These are phyloP conservation scores for Calephelis nemesis DNA, from an alignment of 1,140 invertebrate species.

Conservation along the genomic window DNA sequence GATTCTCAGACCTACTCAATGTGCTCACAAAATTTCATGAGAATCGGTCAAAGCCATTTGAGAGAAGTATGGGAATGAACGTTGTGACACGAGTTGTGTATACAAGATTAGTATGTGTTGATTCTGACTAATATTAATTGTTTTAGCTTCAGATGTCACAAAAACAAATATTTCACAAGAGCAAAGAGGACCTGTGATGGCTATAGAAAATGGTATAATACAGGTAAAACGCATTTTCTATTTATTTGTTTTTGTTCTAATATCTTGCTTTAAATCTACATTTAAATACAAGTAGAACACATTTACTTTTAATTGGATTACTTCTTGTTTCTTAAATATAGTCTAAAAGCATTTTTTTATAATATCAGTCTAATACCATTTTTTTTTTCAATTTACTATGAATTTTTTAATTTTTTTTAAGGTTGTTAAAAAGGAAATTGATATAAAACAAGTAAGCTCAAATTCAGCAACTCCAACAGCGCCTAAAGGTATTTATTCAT, in stretches of 20 bases:
- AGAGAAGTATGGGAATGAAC: no score
- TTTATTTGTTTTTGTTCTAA: not conserved
- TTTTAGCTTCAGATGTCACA: slow-evolving; percentile 24
- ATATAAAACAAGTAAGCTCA: slow-evolving; percentile 30
- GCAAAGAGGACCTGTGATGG: slow-evolving; percentile 59
- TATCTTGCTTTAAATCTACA: not conserved
- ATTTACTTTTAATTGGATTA: not conserved
- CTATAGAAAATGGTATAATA: slow-evolving; percentile 73
- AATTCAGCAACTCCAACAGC: not conserved
- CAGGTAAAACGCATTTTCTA: slow-evolving; percentile 42
- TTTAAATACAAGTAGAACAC: not conserved
- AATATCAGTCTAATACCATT: no score
- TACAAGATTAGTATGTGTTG: not conserved
- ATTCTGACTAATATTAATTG: not conserved
- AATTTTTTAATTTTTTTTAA: slow-evolving; percentile 34
- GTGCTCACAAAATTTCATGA: no score
- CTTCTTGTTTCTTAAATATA: no score
- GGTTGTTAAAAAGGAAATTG: slow-evolving; percentile 54
- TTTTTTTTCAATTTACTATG: no score
- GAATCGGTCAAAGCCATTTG: no score
- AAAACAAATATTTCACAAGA: slow-evolving; percentile 32
- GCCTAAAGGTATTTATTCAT: slow-evolving; percentile 15
- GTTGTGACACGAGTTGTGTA: no score
- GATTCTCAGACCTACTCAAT: no score
- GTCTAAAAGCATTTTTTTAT: no score